Base-by-base conservation (phyloP, 2,113 vertebrate species). In the Calidris pygmaea region DNA sequence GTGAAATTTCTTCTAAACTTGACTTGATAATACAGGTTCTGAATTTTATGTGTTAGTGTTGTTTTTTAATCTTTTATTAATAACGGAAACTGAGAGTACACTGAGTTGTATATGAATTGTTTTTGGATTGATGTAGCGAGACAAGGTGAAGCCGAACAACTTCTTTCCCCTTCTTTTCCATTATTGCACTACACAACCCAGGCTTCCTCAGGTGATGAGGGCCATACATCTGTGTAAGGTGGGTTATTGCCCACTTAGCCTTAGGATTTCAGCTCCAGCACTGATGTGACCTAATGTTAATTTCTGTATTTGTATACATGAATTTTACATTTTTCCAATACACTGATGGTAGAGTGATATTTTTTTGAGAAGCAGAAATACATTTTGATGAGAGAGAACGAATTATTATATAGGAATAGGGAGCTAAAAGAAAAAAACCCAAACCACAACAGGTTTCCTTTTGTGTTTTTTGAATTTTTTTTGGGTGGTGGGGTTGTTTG, bases 161-260 rank as follows among this genome's bases (percentile, higher is more conserved):
- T 79, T 79, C 27, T 27, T 89, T 89, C 22, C 16, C 32, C 6
- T 83, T 62, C 37, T 76, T 9, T 73, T 90, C 78, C 13, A 16
- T 68, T 29, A 15, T 13, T 77, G 47, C 2, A 2, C 29, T 50
- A 21, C 7, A 24, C 37, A 86, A 2, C 9, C 6, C 30, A 68
- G 37, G 43, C 16, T 74, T 86, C 10, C 29, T 45, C 1, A 3
- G 12, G 4, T 63, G 63, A 62, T 2, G 4, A 43, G 50, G 29
- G 10, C 80, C 2, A 1, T 6, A 9, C 1, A 1, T 47, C 34
- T 52, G 3, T 19, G 7, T 58, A 35, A 50, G 13, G 1, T 1
- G 3, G 21, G 18, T n/a, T 62, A 29, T 56, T 89, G 37, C 9
- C 82, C 3, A 14, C 48, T 53, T 59, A 80, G 35, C 35, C 45